Conservation (phyloP, 2,888 invertebrate genomes). For the Polydesmus complanatus region DNA sequence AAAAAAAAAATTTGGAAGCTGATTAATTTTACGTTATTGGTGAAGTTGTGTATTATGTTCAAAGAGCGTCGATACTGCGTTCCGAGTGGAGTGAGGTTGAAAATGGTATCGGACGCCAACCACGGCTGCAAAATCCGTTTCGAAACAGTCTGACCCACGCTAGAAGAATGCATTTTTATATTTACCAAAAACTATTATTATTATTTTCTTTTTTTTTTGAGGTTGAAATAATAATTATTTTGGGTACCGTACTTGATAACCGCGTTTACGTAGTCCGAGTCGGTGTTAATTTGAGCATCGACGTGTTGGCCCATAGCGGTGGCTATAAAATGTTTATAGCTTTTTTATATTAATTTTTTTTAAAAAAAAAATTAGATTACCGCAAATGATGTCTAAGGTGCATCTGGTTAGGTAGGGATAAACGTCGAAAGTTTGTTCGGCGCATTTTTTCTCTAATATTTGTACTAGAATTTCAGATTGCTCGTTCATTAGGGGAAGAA, state of each 20-base stretch:
- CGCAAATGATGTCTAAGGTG: conserved; percentile 40
- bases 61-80: not conserved
- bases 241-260: conserved; percentile 36
- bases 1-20: no score
- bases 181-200: no score
- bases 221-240: no score
- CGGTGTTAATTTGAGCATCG: conserved; percentile 31
- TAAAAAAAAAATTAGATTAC: conserved; percentile 29
- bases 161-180: no score
- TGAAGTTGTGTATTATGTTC: not conserved
- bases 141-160: no score
- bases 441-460: conserved; percentile 18
- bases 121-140: not conserved
- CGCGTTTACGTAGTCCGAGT: conserved; percentile 33
- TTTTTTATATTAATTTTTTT: not conserved
- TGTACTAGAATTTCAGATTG: not conserved
- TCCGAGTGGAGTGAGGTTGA: not conserved
- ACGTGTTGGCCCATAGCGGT: conserved; percentile 35
- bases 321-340: conserved; percentile 24
- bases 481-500: not conserved
- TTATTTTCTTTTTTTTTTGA: no score
- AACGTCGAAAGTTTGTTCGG: conserved; percentile 30
- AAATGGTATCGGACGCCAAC: not conserved
- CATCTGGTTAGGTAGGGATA: conserved; percentile 36
- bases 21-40: not conserved